Percentiles rank a stretch among this genome's conserved stretches.
Conservation (phyloP, 64 coral and sea anemone genomes). For the Actinia equina region DNA sequence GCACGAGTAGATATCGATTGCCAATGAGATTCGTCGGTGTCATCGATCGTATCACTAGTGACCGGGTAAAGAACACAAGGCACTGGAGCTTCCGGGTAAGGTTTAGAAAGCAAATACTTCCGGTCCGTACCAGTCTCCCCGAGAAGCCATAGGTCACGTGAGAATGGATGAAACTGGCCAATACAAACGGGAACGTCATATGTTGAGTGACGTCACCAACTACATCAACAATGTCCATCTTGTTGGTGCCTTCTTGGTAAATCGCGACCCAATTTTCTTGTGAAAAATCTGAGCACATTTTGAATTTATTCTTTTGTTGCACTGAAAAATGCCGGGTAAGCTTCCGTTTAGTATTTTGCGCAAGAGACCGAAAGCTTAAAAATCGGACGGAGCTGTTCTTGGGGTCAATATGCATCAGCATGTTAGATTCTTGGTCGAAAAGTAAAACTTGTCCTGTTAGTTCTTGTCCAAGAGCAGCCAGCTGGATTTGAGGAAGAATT, state of each 20-base stretch:
- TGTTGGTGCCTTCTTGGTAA: conserved; percentile 82
- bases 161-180: conserved; percentile 88
- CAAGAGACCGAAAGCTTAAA: conserved; percentile 72
- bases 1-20: conserved; percentile 71
- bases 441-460: conserved; percentile 76
- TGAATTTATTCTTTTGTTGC: conserved; percentile 56
- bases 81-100: conserved; percentile 69
- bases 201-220: conserved; percentile 47
- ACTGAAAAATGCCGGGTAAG: conserved; percentile 86
- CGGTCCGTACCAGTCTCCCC: conserved; percentile 86
- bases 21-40: conserved; percentile 46
- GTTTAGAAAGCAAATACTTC: conserved; percentile 82
- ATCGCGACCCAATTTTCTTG: conserved; percentile 76
- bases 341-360: conserved; percentile 66
- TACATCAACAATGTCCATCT: conserved; percentile 75
- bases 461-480: conserved; percentile 71
- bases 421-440: conserved; percentile 77
- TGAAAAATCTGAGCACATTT: conserved; percentile 70
- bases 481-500: conserved; percentile 66
- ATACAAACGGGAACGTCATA: conserved; percentile 94
- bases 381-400: conserved; percentile 30
- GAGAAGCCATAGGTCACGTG: conserved; percentile 85
- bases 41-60: conserved; percentile 33
- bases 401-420: conserved; percentile 61
- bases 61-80: conserved; percentile 82